Evolutionary conservation across 2,113 vertebrate species (phyloP), one percentile per base, ranked within the genome.

Genomic region (Lichenostomus cassidix): DNA sequence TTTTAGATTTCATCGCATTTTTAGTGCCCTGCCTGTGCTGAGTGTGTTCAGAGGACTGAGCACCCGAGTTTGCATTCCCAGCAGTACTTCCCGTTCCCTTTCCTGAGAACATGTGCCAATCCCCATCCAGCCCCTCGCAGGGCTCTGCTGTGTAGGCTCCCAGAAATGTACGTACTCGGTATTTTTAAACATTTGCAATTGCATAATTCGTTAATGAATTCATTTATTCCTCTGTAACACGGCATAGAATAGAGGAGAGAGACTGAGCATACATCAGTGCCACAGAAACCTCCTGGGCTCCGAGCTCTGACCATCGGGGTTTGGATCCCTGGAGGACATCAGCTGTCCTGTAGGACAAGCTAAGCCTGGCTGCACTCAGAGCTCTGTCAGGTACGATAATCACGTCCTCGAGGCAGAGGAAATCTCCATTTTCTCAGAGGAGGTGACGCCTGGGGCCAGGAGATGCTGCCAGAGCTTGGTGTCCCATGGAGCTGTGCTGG

Each of bases 101-200:
- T 35, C 44, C 62, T 12, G 65, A 5, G 87, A 35, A 19, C 44
- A 5, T 13, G 55, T 31, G 49, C 59, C 6, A 79, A 29, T 15
- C 55, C 39, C 7, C 20, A 22, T 3, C 63, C n/a, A 37, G 70
- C 49, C 44, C 10, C 77, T 64, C 15, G 1, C 64, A 42, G 79
- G 2, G 4, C 79, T 70, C 14, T 7, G 33, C 70, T 29, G 2
- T 4, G 29, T 39, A 31, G 77, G 77, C 89, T 92, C 47, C 56
- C 83, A 42, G 62, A 64, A 81, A 92, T 12, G 74, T 15, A 59
- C 56, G 5, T 6, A 10, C 65, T 60, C 2, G 85, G 68, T 88
- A 88, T 88, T 88, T 96, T 94, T 92, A 77, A 93, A 67, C 75
- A 23, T 80, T 88, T 53, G 28, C 87, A 77, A 65, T 84, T 94